These are phyloP conservation scores for Sphecodes monilicornis DNA, from an alignment of 2,888 invertebrate genomes.

Conservation along the genomic window DNA sequence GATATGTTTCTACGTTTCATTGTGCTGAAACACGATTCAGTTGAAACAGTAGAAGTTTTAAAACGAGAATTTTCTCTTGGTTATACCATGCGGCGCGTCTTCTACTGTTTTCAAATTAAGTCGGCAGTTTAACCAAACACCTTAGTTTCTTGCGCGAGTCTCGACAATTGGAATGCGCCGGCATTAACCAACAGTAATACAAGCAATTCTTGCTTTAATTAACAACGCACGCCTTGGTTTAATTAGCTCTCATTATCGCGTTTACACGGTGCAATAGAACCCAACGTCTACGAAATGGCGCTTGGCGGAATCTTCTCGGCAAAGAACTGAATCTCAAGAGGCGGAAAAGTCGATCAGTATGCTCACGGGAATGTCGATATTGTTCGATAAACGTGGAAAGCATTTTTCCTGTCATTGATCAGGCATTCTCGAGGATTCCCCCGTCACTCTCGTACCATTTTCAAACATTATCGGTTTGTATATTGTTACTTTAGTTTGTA, in stretches of 20 bases:
- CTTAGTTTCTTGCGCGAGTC: neutral
- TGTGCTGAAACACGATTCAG: neutral
- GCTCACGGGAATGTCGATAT: constrained; percentile 30
- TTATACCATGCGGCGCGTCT: neutral
- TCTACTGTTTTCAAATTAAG: neutral
- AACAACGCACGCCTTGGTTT: constrained; percentile 12
- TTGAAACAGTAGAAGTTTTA: neutral
- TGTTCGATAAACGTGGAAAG: constrained; percentile 20
- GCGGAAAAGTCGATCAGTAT: neutral
- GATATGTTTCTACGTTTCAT: neutral
- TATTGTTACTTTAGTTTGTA: no score
- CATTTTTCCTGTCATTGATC: constrained; percentile 30
- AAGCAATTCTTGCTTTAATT: constrained; percentile 37
- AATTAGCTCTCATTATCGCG: constrained; percentile 34
- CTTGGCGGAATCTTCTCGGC: neutral
- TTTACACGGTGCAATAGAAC: neutral
- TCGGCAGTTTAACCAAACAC: neutral
- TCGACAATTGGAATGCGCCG: constrained; percentile 15
- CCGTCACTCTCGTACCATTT: neutral
- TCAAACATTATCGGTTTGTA: neutral
- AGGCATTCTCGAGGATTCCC: constrained; percentile 19
- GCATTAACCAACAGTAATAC: constrained; percentile 4
- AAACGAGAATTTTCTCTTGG: neutral
- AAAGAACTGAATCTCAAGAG: constrained; percentile 10
- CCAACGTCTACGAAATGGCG: neutral